phyloP scores from a whole-genome alignment of 2,113 vertebrate genomes.

The Loxodonta africana region DNA sequence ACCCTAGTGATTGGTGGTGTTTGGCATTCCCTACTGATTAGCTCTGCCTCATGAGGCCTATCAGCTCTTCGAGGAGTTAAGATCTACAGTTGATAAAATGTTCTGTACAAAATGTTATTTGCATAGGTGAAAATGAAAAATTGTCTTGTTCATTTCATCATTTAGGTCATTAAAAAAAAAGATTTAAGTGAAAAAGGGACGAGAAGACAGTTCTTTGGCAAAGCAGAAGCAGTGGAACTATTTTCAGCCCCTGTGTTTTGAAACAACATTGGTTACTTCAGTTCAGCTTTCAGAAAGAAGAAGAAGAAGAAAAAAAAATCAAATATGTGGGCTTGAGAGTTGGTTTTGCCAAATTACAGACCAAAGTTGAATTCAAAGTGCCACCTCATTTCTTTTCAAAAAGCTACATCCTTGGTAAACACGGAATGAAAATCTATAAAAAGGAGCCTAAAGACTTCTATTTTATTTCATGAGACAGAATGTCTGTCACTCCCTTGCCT shows the following conservation, averaged over 20 bases:
- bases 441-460: not conserved
- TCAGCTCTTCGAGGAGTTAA: not conserved
- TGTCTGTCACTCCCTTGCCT: not conserved
- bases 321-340: slow-evolving; percentile 54
- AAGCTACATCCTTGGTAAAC: slow-evolving; percentile 54
- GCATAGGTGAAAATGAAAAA: not conserved
- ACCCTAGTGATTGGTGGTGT: accelerated
- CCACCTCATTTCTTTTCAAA: slow-evolving; percentile 24
- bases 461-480: not conserved
- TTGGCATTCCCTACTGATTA: accelerated
- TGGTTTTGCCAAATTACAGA: slow-evolving; percentile 72
- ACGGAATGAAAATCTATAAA: not conserved
- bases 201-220: slow-evolving; percentile 68
- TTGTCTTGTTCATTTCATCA: not conserved
- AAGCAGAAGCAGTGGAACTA: slow-evolving; percentile 2
- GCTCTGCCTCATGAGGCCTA: not conserved
- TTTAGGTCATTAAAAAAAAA: slow-evolving; percentile 57
- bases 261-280: slow-evolving; percentile 64
- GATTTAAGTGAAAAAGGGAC: not conserved
- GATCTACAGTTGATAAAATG: not conserved
- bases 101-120: not conserved
- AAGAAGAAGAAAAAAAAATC: slow-evolving; percentile 12
- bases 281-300: slow-evolving; percentile 68
- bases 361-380: slow-evolving; percentile 49
- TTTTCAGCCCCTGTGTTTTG: slow-evolving; percentile 67